Evolutionary conservation across 1,140 invertebrate species (phyloP).

Genomic region (Drosophila hydei): DNA sequence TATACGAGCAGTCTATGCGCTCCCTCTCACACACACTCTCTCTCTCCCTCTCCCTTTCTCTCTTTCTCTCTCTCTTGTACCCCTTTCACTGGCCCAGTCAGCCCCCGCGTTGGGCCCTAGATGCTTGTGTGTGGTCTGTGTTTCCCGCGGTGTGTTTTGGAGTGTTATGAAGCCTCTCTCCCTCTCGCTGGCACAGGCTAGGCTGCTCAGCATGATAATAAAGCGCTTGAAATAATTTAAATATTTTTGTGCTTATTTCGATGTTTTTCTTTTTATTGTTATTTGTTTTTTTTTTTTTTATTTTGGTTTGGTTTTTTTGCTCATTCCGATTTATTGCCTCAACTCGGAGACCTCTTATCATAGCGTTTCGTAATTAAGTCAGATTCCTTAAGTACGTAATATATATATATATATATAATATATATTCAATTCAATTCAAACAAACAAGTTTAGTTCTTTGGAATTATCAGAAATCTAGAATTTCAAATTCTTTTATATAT

Average conservation of each 20-base stretch:
- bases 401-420: too few relatives aligned
- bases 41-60: too few relatives aligned
- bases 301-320: conserved; percentile 6
- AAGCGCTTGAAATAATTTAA: conserved; percentile 72
- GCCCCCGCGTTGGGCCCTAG: conserved; percentile 54
- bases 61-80: conserved; percentile 5
- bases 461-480: not conserved
- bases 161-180: conserved; percentile 63
- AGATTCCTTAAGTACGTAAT: not conserved
- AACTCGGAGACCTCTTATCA: not conserved
- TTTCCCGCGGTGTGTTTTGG: conserved; percentile 57
- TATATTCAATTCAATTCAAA: too few relatives aligned
- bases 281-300: conserved; percentile 17
- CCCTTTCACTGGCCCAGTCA: conserved; percentile 62
- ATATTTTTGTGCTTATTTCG: conserved; percentile 50
- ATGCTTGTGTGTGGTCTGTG: conserved; percentile 63
- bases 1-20: conserved; percentile 1
- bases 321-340: conserved; percentile 5
- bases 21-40: too few relatives aligned
- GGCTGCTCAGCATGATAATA: conserved; percentile 66
- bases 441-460: too few relatives aligned
- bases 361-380: not conserved
- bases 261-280: conserved; percentile 47
- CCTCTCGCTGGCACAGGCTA: conserved; percentile 31
- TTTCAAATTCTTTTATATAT: too few relatives aligned